Conservation (phyloP, 2,888 invertebrate species). For the Sisyra nigra region DNA sequence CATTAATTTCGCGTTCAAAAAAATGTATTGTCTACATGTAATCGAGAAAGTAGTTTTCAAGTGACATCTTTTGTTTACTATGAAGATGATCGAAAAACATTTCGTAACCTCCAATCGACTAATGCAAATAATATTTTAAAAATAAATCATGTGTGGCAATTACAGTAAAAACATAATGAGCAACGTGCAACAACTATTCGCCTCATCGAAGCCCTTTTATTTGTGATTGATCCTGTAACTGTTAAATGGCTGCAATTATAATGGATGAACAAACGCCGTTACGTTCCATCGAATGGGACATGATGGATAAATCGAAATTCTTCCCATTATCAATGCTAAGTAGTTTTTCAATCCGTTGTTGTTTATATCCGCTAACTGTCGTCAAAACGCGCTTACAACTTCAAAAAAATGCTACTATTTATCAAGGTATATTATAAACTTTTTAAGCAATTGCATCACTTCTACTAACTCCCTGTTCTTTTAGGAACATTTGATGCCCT, state of each 20-base stretch:
- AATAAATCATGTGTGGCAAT: too few relatives aligned
- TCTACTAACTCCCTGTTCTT: slow-evolving; percentile 13
- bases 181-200: too few relatives aligned
- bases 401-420: slow-evolving; percentile 67
- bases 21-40: too few relatives aligned
- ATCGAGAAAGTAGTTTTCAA: too few relatives aligned
- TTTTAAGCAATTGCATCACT: slow-evolving; percentile 1
- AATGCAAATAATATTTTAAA: too few relatives aligned
- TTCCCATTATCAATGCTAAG: slow-evolving; percentile 85
- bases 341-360: slow-evolving; percentile 57
- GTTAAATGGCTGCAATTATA: slow-evolving; percentile 18
- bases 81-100: too few relatives aligned
- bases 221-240: background rate
- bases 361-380: slow-evolving; percentile 82
- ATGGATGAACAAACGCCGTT: slow-evolving; percentile 44
- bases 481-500: slow-evolving; percentile 73
- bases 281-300: slow-evolving; percentile 88
- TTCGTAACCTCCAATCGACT: too few relatives aligned
- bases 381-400: slow-evolving; percentile 90
- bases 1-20: too few relatives aligned
- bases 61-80: too few relatives aligned
- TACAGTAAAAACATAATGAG: too few relatives aligned
- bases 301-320: slow-evolving; percentile 94
- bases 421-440: slow-evolving; percentile 57
- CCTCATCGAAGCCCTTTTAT: too few relatives aligned